phyloP scores from a whole-genome alignment of 2,888 invertebrate genomes.

The Lepidochrysops patricia region DNA sequence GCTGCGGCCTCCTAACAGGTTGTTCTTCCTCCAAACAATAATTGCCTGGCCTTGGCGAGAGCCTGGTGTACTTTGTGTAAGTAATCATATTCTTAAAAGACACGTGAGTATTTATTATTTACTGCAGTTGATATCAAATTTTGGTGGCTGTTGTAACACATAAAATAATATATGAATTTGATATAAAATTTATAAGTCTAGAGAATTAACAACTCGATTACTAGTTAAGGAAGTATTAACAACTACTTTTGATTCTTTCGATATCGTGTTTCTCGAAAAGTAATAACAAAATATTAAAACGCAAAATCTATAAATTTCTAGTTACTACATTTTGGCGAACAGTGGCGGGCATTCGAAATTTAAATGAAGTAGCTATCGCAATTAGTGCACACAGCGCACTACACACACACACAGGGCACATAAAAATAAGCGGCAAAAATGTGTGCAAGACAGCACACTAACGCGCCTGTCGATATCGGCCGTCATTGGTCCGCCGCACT shows the following conservation, averaged over 20 bases:
- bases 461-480: constrained; percentile 58
- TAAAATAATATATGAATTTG: too few relatives aligned
- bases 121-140: too few relatives aligned
- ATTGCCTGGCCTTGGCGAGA: background rate
- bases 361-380: constrained; percentile 74
- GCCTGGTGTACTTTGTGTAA: background rate
- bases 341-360: constrained; percentile 66
- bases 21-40: constrained; percentile 10
- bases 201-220: too few relatives aligned
- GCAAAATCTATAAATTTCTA: constrained; percentile 31
- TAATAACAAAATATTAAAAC: constrained; percentile 16
- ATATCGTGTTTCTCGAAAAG: constrained; percentile 23
- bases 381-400: constrained; percentile 52
- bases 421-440: constrained; percentile 70
- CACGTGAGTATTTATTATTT: too few relatives aligned
- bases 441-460: constrained; percentile 64
- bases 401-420: constrained; percentile 48
- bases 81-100: background rate
- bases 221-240: too few relatives aligned
- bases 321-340: constrained; percentile 41
- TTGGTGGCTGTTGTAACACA: too few relatives aligned
- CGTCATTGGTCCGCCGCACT: constrained; percentile 58
- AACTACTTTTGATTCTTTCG: too few relatives aligned
- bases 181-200: too few relatives aligned
- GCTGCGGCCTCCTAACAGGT: constrained; percentile 7